Percentiles rank a stretch among this genome's conserved stretches.
Conservation (phyloP, 2,113 vertebrate genomes). For the Chaetorhynchus papuensis region DNA sequence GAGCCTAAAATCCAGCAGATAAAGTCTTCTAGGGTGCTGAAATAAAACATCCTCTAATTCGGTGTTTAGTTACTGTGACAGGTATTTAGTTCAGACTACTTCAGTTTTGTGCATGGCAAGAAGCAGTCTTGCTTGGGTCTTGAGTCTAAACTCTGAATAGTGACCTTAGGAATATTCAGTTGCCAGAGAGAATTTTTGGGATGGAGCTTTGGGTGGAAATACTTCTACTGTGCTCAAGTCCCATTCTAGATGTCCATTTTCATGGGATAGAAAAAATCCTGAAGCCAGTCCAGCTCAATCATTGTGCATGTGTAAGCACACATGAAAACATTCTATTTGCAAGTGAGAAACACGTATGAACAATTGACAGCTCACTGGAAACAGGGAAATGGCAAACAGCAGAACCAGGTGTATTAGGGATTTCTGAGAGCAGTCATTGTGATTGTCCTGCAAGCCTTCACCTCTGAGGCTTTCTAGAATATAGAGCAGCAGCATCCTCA, state of each 20-base stretch:
- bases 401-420: not conserved
- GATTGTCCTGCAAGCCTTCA: not conserved
- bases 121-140: not conserved
- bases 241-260: not conserved
- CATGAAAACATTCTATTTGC: not conserved
- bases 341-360: not conserved
- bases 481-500: not conserved
- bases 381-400: not conserved
- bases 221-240: not conserved
- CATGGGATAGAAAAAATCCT: not conserved
- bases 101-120: not conserved
- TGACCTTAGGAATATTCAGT: not conserved
- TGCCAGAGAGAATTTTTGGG: not conserved
- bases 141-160: not conserved
- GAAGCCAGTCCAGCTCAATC: not conserved
- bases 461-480: not conserved
- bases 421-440: not conserved
- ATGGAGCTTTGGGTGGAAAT: not conserved
- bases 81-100: not conserved
- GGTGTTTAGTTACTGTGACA: not conserved
- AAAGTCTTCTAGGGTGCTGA: not conserved
- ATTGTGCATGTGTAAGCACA: not conserved
- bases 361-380: not conserved
- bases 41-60: not conserved
- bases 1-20: not conserved